Conservation (phyloP, 2,113 vertebrate species). For the Ondatra zibethicus region DNA sequence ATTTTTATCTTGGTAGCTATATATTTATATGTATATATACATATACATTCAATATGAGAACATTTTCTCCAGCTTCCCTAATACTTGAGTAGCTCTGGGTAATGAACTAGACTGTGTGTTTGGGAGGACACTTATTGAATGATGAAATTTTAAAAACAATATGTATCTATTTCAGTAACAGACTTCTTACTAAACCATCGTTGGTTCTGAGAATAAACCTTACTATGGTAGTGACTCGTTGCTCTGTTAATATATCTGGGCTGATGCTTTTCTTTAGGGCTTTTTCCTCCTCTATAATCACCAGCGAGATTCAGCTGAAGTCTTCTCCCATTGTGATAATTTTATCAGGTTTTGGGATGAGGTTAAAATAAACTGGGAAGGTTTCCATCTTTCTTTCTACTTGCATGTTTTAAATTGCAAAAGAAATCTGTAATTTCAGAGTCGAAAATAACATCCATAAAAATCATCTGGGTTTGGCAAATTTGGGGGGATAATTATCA, state of each 20-base stretch:
- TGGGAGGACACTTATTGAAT: neutral
- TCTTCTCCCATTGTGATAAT: constrained; percentile 74
- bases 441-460: constrained; percentile 80
- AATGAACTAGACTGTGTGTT: neutral
- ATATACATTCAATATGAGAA: neutral
- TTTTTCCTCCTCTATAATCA: constrained; percentile 63
- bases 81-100: neutral
- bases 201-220: constrained; percentile 55
- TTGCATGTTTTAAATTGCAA: constrained; percentile 77
- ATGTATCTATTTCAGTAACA: constrained; percentile 18
- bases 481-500: constrained; percentile 77
- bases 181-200: constrained; percentile 27
- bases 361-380: constrained; percentile 80
- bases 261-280: constrained; percentile 63
- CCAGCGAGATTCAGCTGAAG: constrained; percentile 66
- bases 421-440: constrained; percentile 81
- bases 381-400: constrained; percentile 76
- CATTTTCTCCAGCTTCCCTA: constrained; percentile 4
- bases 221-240: constrained; percentile 20
- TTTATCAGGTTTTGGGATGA: constrained; percentile 78
- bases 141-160: neutral
- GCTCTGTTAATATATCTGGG: constrained; percentile 51
- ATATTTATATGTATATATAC: neutral
- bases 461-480: constrained; percentile 80
- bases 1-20: neutral